These are phyloP conservation scores for Drosophila pseudoobscura DNA, from an alignment of 1,140 invertebrate species.

Conservation along the genomic window DNA sequence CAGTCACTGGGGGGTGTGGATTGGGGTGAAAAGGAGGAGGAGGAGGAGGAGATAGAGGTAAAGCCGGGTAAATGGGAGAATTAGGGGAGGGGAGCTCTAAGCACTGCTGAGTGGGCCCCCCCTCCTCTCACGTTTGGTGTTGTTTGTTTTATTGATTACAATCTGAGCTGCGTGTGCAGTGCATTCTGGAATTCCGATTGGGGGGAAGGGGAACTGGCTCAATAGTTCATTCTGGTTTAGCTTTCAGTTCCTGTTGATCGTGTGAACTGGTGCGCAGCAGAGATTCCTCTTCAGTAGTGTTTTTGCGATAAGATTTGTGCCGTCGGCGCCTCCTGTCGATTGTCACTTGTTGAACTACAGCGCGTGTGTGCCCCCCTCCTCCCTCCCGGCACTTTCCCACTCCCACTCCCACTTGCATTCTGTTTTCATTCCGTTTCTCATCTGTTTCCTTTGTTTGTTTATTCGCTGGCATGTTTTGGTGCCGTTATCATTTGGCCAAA, in stretches of 20 bases:
- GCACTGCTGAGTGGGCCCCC: constrained; percentile 1
- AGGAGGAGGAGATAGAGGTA: background rate
- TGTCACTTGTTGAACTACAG: constrained; percentile 51
- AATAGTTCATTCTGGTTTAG: too few species aligned
- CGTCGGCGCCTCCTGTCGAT: constrained; percentile 20
- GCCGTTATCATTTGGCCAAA: constrained; percentile 66
- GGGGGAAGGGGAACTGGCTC: too few species aligned
- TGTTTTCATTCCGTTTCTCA: constrained; percentile 28
- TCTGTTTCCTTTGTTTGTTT: constrained; percentile 56
- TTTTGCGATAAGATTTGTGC: constrained; percentile 59
- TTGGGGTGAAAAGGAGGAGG: background rate
- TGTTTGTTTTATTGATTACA: constrained; percentile 13
- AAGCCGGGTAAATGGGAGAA: constrained; percentile 8
- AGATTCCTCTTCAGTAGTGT: background rate
- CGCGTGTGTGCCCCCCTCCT: background rate
- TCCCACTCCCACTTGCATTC: constrained; percentile 18
- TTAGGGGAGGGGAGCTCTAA: background rate
- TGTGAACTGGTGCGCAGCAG: constrained; percentile 16
- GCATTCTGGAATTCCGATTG: too few species aligned
- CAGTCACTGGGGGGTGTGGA: constrained; percentile 2
- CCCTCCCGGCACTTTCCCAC: background rate
- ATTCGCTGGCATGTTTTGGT: constrained; percentile 61
- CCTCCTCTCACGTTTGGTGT: constrained; percentile 1
- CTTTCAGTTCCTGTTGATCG: too few species aligned
- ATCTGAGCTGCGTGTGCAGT: background rate